Conservation (phyloP, 2,797 vertebrate genomes). For the Peromyscus melanophrys region DNA sequence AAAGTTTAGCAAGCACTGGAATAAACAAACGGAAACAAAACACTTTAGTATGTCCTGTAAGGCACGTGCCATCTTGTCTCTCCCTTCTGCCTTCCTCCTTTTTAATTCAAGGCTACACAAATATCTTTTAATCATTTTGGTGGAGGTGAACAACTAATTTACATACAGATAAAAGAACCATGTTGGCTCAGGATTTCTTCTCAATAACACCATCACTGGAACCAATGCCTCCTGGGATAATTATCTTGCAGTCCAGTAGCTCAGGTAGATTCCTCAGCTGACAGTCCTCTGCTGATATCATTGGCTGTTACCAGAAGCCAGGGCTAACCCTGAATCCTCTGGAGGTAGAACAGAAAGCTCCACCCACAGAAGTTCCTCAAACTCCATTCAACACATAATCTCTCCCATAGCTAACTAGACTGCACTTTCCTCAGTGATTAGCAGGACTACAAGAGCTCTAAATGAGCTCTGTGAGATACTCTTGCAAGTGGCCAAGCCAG, state of each 20-base stretch:
- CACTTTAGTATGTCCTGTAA: not conserved
- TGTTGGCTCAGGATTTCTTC: not conserved
- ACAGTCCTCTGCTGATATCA: not conserved
- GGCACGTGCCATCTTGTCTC: too few species aligned
- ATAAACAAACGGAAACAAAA: not conserved
- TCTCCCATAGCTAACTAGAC: not conserved
- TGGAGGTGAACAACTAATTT: not conserved
- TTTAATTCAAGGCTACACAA: conserved; percentile 4
- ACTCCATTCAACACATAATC: too few species aligned
- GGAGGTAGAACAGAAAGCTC: not conserved
- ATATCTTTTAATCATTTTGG: not conserved
- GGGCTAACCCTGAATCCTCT: not conserved
- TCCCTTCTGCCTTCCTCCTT: not conserved
- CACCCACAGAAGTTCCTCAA: not conserved
- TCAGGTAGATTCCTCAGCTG: not conserved
- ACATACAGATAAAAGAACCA: not conserved
- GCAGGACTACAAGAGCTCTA: not conserved
- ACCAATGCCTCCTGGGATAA: not conserved
- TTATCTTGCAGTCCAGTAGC: not conserved
- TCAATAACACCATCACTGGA: not conserved
- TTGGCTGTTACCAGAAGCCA: not conserved
- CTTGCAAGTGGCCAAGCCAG: not conserved
- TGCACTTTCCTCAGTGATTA: not conserved
- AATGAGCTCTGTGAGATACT: not conserved
- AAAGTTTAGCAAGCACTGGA: not conserved